A percentile compares a stretch with the other conserved stretches of the same genome.
Conservation (phyloP, 2,797 vertebrate species). For the Carapus acus region DNA sequence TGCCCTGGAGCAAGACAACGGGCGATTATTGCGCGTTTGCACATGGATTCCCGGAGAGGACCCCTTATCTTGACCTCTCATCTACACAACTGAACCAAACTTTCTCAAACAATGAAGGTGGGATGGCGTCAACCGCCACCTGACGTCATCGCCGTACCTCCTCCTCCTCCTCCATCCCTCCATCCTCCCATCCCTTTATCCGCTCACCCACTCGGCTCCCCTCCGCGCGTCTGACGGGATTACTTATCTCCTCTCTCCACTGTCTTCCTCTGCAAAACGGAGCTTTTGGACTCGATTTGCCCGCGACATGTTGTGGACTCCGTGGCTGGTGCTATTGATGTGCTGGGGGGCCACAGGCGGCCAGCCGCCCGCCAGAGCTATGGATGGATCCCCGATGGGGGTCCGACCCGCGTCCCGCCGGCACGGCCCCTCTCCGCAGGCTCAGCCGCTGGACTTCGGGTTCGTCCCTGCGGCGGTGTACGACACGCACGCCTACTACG, state of each 20-base stretch:
- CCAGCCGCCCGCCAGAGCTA: conserved; percentile 48
- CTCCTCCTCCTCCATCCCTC: too few species aligned
- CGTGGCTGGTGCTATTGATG: conserved; percentile 71
- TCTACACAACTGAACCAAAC: too few species aligned
- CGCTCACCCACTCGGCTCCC: conserved; percentile 10
- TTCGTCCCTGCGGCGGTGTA: conserved; percentile 81
- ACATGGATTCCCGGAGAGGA: too few species aligned
- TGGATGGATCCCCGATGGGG: conserved; percentile 28
- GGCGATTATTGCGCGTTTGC: too few species aligned
- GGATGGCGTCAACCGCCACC: too few species aligned
- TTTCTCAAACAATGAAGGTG: too few species aligned
- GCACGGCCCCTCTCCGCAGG: conserved; percentile 58
- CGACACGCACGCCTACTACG: conserved; percentile 79
- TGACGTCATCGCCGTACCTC: too few species aligned
- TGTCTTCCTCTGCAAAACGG: neutral
- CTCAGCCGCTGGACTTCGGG: conserved; percentile 78
- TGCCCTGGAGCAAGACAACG: too few species aligned
- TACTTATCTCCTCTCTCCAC: neutral
- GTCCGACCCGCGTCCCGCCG: conserved; percentile 43
- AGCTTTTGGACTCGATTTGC: conserved; percentile 26
- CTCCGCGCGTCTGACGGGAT: neutral
- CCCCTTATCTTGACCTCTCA: too few species aligned
- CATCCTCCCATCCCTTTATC: too few species aligned
- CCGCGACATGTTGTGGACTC: conserved; percentile 73
- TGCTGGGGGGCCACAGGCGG: conserved; percentile 69